Percentiles rank a stretch among this genome's conserved stretches.
Evolutionary conservation across 2,888 invertebrate genomes (phyloP).

Genomic region (Drosophila macrospina): DNA sequence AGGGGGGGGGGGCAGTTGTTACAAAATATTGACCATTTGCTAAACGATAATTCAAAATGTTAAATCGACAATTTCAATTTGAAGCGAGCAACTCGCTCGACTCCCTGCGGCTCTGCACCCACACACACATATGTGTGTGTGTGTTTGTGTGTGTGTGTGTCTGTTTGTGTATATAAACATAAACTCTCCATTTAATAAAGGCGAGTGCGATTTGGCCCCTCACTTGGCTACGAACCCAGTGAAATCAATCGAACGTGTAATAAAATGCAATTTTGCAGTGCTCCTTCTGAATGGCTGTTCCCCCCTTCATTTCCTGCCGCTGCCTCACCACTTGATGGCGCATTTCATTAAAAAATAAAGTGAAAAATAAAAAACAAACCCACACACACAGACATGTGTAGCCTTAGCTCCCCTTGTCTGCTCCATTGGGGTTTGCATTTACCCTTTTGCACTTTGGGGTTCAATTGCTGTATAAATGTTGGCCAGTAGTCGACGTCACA

Average conservation of each 20-base stretch:
- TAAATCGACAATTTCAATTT: conserved; percentile 80
- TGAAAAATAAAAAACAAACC: no score
- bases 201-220: conserved; percentile 50
- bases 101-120: conserved; percentile 29
- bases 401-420: conserved; percentile 32
- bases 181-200: conserved; percentile 69
- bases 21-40: conserved; percentile 77
- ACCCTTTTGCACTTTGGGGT: conserved; percentile 72
- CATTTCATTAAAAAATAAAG: conserved; percentile 56
- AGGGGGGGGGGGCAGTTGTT: conserved; percentile 6
- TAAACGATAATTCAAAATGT: conserved; percentile 81
- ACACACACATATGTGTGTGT: conserved; percentile 15
- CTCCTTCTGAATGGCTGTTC: conserved; percentile 23
- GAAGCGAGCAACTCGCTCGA: conserved; percentile 42
- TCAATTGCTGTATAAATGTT: conserved; percentile 75
- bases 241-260: conserved; percentile 79
- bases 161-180: conserved; percentile 67
- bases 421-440: conserved; percentile 41
- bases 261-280: conserved; percentile 75
- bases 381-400: conserved; percentile 14
- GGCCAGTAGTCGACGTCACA: conserved; percentile 21
- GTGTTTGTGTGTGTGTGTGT: conserved; percentile 22
- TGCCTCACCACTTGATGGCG: conserved; percentile 11
- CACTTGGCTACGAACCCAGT: conserved; percentile 28
- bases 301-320: background rate